Conservation (phyloP, 2,113 vertebrate species). For the Telmatochromis sp. region DNA sequence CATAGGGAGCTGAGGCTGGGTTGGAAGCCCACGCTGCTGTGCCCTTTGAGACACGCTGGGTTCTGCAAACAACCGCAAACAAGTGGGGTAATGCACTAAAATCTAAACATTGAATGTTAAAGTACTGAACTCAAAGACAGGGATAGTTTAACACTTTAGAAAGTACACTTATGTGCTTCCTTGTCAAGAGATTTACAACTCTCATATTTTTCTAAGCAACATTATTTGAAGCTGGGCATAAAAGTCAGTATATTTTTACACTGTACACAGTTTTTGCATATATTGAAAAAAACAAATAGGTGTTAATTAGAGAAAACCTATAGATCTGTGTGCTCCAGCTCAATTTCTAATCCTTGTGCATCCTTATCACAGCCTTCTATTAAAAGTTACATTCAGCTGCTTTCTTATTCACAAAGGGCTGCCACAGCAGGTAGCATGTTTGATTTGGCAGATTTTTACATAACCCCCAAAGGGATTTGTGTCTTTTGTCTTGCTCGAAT, state of each 20-base stretch:
- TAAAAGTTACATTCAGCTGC: neutral
- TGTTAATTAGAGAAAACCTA: neutral
- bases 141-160: neutral
- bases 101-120: neutral
- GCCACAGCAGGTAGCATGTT: neutral
- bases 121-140: neutral
- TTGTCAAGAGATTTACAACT: neutral
- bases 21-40: neutral
- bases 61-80: neutral
- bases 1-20: neutral
- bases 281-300: neutral
- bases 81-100: neutral
- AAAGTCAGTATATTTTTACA: neutral
- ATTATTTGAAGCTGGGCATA: neutral
- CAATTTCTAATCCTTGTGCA: neutral
- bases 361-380: neutral
- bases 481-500: neutral
- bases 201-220: neutral
- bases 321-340: neutral
- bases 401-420: neutral
- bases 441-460: neutral
- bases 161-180: neutral
- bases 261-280: neutral
- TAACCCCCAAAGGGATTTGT: neutral
- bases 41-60: neutral